Evolutionary conservation across 2,113 vertebrate species (phyloP).

Genomic region (Hippocampus mohnikei): DNA sequence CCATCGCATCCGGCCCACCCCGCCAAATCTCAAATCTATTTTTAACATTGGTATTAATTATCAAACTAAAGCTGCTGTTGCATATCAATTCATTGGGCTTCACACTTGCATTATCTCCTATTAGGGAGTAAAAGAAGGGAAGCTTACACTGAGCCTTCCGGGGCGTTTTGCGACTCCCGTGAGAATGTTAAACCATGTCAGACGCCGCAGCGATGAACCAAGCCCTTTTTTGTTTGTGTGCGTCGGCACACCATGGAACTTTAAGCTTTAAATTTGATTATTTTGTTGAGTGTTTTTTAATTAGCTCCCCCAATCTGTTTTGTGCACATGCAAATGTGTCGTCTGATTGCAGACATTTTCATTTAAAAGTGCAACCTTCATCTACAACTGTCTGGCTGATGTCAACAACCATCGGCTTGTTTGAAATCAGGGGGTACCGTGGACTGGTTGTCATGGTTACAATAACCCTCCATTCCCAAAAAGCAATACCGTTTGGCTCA

Average conservation of each 20-base stretch:
- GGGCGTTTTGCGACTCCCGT: slow-evolving; percentile 68
- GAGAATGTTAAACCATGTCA: slow-evolving; percentile 72
- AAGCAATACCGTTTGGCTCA: neutral
- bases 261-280: slow-evolving; percentile 77
- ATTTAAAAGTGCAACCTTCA: slow-evolving; percentile 3
- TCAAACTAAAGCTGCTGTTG: slow-evolving; percentile 73
- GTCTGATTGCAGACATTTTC: slow-evolving; percentile 11
- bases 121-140: slow-evolving; percentile 62
- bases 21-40: slow-evolving; percentile 77
- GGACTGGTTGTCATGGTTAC: neutral
- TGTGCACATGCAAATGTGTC: neutral
- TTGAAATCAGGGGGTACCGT: neutral
- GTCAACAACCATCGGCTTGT: neutral
- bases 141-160: slow-evolving; percentile 72
- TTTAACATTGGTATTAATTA: slow-evolving; percentile 74
- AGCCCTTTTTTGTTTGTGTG: slow-evolving; percentile 28
- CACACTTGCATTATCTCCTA: slow-evolving; percentile 73
- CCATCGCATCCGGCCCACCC: slow-evolving; percentile 59
- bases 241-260: slow-evolving; percentile 38
- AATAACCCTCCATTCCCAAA: neutral
- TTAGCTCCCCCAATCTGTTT: slow-evolving; percentile 46
- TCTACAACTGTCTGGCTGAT: neutral
- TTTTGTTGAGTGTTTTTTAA: slow-evolving; percentile 70
- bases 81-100: slow-evolving; percentile 73
- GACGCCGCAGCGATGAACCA: slow-evolving; percentile 54